Evolutionary conservation across 2,888 invertebrate genomes (phyloP).

Genomic region (Pycnomerus fuliginosus): DNA sequence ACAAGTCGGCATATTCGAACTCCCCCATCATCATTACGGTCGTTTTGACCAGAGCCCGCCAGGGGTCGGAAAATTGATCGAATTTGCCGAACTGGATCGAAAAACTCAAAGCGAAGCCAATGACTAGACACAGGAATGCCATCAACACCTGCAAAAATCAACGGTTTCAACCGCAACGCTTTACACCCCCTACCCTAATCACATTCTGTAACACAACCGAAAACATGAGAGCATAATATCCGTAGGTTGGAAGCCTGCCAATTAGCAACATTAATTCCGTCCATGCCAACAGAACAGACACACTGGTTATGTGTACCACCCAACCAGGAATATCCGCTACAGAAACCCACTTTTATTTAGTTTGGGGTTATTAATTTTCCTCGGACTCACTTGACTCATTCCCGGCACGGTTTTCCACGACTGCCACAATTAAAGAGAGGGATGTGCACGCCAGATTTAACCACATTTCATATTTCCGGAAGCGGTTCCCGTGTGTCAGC

Average conservation of each 20-base stretch:
- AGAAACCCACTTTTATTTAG: background rate
- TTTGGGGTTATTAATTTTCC: slow-evolving; percentile 16
- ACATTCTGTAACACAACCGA: slow-evolving; percentile 58
- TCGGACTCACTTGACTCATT: slow-evolving; percentile 13
- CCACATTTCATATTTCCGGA: slow-evolving; percentile 51
- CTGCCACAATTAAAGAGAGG: slow-evolving; percentile 44
- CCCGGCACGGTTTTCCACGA: slow-evolving; percentile 29
- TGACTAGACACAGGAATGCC: slow-evolving; percentile 57
- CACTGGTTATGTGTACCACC: slow-evolving; percentile 51
- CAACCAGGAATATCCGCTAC: slow-evolving; percentile 40
- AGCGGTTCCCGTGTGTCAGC: slow-evolving; percentile 45
- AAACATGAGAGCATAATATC: slow-evolving; percentile 60
- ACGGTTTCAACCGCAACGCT: background rate
- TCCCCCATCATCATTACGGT: slow-evolving; percentile 63
- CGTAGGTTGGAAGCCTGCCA: slow-evolving; percentile 57
- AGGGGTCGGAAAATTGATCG: slow-evolving; percentile 50
- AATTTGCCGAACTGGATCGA: slow-evolving; percentile 55
- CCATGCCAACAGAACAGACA: slow-evolving; percentile 56
- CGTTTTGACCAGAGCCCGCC: slow-evolving; percentile 54
- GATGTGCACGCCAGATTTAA: slow-evolving; percentile 47
- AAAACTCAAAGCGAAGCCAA: slow-evolving; percentile 60
- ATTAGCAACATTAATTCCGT: slow-evolving; percentile 57
- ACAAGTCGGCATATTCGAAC: slow-evolving; percentile 55
- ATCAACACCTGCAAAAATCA: slow-evolving; percentile 49
- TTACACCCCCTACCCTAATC: slow-evolving; percentile 44